Evolutionary conservation across 2,113 vertebrate genomes (phyloP).

Genomic region (Anoura caudifer): DNA sequence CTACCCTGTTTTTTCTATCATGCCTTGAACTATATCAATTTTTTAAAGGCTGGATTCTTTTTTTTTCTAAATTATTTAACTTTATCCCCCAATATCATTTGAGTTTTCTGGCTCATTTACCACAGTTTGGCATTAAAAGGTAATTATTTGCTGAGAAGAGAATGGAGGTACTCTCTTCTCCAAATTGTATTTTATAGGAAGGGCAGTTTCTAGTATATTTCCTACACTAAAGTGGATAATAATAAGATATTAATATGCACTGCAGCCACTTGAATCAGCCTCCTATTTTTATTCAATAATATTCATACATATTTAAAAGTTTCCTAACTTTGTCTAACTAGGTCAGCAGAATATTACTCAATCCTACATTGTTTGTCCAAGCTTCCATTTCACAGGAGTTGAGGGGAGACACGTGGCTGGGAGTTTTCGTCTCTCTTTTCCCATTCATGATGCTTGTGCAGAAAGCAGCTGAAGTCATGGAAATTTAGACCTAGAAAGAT

Average conservation of each 20-base stretch:
- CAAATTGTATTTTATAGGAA: constrained; percentile 1
- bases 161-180: constrained; percentile 17
- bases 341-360: constrained; percentile 61
- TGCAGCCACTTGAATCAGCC: constrained; percentile 56
- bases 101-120: constrained; percentile 50
- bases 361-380: constrained; percentile 56
- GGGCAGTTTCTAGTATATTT: constrained; percentile 37
- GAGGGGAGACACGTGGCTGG: not conserved
- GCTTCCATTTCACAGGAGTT: not conserved
- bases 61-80: constrained; percentile 51
- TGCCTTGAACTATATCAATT: not conserved
- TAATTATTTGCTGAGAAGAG: constrained; percentile 61
- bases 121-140: constrained; percentile 36
- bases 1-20: not conserved
- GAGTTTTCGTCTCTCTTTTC: not conserved
- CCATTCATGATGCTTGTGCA: not conserved
- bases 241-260: constrained; percentile 69
- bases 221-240: constrained; percentile 56
- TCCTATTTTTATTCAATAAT: constrained; percentile 62
- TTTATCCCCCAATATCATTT: constrained; percentile 55
- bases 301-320: constrained; percentile 69
- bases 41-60: not conserved
- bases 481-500: not conserved
- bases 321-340: constrained; percentile 33
- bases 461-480: not conserved